Evolutionary conservation across 2,888 invertebrate species (phyloP), one percentile per base, ranked within the genome.

Genomic region (Norana najaformis): DNA sequence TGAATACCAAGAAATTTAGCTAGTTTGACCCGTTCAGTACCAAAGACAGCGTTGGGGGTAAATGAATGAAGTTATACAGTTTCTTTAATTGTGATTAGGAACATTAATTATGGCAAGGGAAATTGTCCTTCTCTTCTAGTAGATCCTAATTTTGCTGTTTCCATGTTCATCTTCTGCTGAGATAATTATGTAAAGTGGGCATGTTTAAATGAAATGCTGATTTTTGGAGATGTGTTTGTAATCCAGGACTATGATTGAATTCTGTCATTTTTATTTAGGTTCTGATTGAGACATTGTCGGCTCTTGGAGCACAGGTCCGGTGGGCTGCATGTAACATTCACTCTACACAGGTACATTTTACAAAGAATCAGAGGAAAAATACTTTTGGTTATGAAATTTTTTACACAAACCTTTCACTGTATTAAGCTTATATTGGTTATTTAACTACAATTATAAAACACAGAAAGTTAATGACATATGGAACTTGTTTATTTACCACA

Each of bases 281-380:
- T 4, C 96, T 99, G 30, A 99, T 99, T 94, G 99, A 99, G 96
- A 99, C 99, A 3, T 96, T 99, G 0, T 95, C 96, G 90, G 98
- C 98, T 95, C 96, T 99, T 91, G 99, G 99, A 91, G 99, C 99
- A 93, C 97, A 98, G 96, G 98, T 98, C 96, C 96, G 95, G 95
- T 99, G 99, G 99, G 98, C 98, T 34, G 98, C 98, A 94, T 99
- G 99, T 95, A 99, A 99, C 95, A 99, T 99, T 93, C 99, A 98
- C 96, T 99, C 98, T 94, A 99, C 99, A 20, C 99, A 99, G 96
- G 99, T 99, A 95, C 97, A 98, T 95, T 23, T 30, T 16, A 89
- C 20, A 37, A 41, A 18, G 3, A n/a, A n/a, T n/a, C n/a, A n/a
- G n/a, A n/a, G n/a, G 20, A 20, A 3, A 69, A 69, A 69, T n/a